These are phyloP conservation scores for Pseudorasbora parva DNA, from an alignment of 2,113 vertebrate genomes.

Conservation along the genomic window DNA sequence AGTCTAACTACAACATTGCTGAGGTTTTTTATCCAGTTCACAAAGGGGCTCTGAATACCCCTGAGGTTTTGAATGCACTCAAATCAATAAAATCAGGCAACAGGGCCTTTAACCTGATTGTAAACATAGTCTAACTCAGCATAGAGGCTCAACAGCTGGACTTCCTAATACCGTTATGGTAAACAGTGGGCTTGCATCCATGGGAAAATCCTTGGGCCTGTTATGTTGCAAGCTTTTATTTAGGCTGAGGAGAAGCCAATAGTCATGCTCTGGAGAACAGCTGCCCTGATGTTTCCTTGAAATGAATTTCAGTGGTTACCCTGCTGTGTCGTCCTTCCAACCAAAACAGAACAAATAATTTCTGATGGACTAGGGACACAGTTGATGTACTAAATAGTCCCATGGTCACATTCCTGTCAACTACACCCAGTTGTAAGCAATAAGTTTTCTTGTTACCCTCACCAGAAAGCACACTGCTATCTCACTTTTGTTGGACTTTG, in stretches of 20 bases:
- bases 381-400: conserved; percentile 12
- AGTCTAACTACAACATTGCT: conserved; percentile 37
- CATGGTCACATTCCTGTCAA: conserved; percentile 10
- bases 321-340: conserved; percentile 25
- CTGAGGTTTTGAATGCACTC: conserved; percentile 39
- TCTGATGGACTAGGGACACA: conserved; percentile 7
- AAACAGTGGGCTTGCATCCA: conserved; percentile 53
- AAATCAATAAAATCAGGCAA: conserved; percentile 17
- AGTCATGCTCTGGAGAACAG: conserved; percentile 51
- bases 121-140: conserved; percentile 40
- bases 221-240: conserved; percentile 52
- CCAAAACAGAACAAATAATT: conserved; percentile 38
- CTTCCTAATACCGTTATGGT: conserved; percentile 56
- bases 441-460: conserved; percentile 16
- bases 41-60: conserved; percentile 20
- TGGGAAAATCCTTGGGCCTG: conserved; percentile 50
- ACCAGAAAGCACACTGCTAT: conserved; percentile 43
- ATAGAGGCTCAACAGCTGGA: conserved; percentile 47
- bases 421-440: conserved; percentile 12
- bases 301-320: conserved; percentile 46
- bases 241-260: conserved; percentile 51
- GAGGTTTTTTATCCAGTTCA: conserved; percentile 41
- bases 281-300: conserved; percentile 53
- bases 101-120: conserved; percentile 10
- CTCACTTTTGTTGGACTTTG: conserved; percentile 45